Evolutionary conservation across 2,113 vertebrate genomes (phyloP), one percentile per base, ranked within the genome.

Genomic region (Elephas maximus): DNA sequence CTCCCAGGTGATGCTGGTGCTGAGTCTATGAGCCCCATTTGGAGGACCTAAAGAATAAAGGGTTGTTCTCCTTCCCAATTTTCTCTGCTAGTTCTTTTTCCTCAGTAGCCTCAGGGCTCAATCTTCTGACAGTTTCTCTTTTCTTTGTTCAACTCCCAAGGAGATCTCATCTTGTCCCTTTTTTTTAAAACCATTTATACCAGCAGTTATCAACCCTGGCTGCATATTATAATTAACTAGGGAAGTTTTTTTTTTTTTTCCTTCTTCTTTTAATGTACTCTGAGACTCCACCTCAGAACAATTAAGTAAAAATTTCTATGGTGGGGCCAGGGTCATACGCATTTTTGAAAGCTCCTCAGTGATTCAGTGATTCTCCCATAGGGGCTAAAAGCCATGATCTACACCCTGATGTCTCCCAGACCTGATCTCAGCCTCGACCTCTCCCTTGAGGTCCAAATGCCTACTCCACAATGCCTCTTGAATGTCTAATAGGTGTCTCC

Each of bases 231-330:
- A 76, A 92, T 87, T 80, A 92, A 79, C 67, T 44, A 60, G 37
- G 30, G 44, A 77, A 57, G 53, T 62, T 62, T 28, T 24, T 65
- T 65, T 65, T 9, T 90, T 71, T 82, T 76, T 74, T 89, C 60
- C 33, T 62, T 81, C 8, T 91, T 67, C 48, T 82, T 94, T 82
- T 26, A 76, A 88, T 79, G n/a, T 84, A 69, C 63, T 82, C 67
- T 78, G 87, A 83, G 77, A 23, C 24, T 76, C 37, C 30, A 60
- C 48, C 60, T 5, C n/a, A 73, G 92, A 83, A 28, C 45, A 79
- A 53, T 67, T 82, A 92, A 95, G 53, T 30, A 24, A 69, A 51
- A 48, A 78, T 51, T 26, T 91, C 83, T 23, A 6, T 63, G 33
- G 14, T 45, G 37, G 44, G 23, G 53, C 86, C 37, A 80, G 33